Evolutionary conservation across 2,888 invertebrate genomes (phyloP).

Genomic region (Scrobipalpa atriplicella): DNA sequence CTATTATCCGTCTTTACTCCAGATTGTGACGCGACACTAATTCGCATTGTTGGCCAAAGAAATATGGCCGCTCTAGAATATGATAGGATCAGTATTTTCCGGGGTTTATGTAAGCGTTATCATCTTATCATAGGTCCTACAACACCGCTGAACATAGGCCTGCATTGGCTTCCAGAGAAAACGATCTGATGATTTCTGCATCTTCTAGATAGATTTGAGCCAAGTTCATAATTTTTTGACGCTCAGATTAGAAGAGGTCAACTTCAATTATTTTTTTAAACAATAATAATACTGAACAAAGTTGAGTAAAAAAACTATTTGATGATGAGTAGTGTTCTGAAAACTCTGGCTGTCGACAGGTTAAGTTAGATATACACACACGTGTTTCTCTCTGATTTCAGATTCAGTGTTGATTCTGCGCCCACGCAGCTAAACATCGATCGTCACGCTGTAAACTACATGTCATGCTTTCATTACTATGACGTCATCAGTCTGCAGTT

Average conservation of each 20-base stretch:
- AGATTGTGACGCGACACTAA: slow-evolving; percentile 60
- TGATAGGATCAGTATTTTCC: not conserved
- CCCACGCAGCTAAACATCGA: slow-evolving; percentile 7
- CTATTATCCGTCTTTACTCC: slow-evolving; percentile 66
- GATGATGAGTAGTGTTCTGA: not conserved
- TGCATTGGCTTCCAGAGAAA: not conserved
- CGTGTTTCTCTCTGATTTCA: not conserved
- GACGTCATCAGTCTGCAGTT: slow-evolving; percentile 27
- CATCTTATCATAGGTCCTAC: not conserved
- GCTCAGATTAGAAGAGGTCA: too few species aligned
- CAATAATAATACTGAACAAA: too few species aligned
- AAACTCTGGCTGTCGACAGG: not conserved
- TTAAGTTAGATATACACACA: not conserved
- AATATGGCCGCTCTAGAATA: slow-evolving; percentile 42
- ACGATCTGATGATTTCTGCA: not conserved
- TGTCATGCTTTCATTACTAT: slow-evolving; percentile 26
- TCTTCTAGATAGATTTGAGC: too few species aligned
- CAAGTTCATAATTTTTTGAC: too few species aligned
- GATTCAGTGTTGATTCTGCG: slow-evolving; percentile 5
- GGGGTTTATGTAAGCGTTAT: slow-evolving; percentile 1
- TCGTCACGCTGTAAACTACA: slow-evolving; percentile 22
- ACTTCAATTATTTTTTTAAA: too few species aligned
- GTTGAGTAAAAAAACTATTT: too few species aligned
- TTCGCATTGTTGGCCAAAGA: slow-evolving; percentile 58
- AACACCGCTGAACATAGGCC: not conserved